Evolutionary conservation across 2,113 vertebrate species (phyloP).

Genomic region (Madoqua kirkii): DNA sequence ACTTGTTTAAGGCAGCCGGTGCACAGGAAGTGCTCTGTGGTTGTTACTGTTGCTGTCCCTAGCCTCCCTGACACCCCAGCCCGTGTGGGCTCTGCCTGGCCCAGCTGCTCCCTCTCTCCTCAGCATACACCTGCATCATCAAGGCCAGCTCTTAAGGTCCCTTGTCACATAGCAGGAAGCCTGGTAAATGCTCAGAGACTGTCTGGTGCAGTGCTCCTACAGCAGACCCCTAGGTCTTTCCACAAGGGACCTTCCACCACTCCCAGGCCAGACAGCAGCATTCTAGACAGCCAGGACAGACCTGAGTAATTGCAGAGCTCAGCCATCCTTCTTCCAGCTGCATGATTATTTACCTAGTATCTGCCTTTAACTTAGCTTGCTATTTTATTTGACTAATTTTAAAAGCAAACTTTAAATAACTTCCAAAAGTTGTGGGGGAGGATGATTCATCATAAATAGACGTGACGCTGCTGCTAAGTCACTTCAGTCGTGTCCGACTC

Average conservation of each 20-base stretch:
- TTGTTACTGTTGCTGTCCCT: no score
- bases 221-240: neutral
- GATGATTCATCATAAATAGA: neutral
- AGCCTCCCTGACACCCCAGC: neutral
- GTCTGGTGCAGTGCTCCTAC: fast-evolving
- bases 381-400: neutral
- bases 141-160: neutral
- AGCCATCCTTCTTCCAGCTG: neutral
- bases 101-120: neutral
- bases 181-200: neutral
- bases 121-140: neutral
- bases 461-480: neutral
- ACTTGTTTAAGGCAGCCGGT: no score
- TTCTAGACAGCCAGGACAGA: neutral
- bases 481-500: no score
- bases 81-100: neutral
- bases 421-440: neutral
- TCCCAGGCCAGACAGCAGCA: neutral
- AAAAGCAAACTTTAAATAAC: neutral
- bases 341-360: neutral
- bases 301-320: neutral
- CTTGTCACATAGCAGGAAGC: neutral
- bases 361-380: neutral
- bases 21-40: neutral
- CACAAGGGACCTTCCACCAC: neutral